Conservation (phyloP, 1,140 invertebrate species). For the Hypsibius dujardini region DNA sequence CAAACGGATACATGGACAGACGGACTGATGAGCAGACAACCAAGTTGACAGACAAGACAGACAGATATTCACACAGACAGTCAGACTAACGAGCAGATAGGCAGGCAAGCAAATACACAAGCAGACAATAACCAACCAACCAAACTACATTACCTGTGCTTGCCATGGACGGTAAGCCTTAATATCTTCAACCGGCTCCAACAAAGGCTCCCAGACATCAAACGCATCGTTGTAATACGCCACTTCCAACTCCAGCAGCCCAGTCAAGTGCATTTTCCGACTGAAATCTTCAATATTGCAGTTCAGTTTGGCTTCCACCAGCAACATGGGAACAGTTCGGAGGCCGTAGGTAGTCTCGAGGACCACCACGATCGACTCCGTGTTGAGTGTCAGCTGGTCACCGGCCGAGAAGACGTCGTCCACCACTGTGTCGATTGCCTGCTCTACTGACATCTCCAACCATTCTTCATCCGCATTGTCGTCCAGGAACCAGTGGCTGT, state of each 20-base stretch:
- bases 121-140: no score
- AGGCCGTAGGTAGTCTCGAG: slow-evolving; percentile 71
- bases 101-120: no score
- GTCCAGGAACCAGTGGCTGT: slow-evolving; percentile 27
- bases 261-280: slow-evolving; percentile 26
- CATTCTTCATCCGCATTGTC: slow-evolving; percentile 24
- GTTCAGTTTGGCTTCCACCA: slow-evolving; percentile 54
- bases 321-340: slow-evolving; percentile 68
- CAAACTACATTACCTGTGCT: background rate
- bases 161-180: slow-evolving; percentile 10
- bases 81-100: no score
- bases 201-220: slow-evolving; percentile 85
- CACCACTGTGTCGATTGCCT: background rate
- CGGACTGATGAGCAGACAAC: no score
- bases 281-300: slow-evolving; percentile 5
- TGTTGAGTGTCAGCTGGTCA: slow-evolving; percentile 33
- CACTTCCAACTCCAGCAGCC: slow-evolving; percentile 55
- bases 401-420: slow-evolving; percentile 1
- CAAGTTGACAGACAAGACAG: no score
- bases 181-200: slow-evolving; percentile 62
- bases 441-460: slow-evolving; percentile 22
- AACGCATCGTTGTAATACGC: slow-evolving; percentile 71
- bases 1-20: no score
- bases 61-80: no score
- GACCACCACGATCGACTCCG: slow-evolving; percentile 46